These are phyloP conservation scores for Microplitis mediator DNA, from an alignment of 1,140 invertebrate genomes.

Conservation along the genomic window DNA sequence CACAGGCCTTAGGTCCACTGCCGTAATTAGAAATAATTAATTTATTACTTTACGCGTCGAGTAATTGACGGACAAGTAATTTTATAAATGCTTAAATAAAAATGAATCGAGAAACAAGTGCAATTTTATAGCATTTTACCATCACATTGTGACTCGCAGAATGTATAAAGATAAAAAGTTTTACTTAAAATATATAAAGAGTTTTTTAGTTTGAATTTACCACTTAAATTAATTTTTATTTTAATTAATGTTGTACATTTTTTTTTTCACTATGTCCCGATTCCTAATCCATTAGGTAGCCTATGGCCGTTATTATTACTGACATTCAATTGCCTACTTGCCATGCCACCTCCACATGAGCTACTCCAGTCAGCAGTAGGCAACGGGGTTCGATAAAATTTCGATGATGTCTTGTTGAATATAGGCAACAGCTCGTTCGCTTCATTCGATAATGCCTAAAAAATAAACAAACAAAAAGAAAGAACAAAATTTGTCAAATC, in stretches of 20 bases:
- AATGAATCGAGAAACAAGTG: no score
- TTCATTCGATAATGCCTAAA: slow-evolving; percentile 88
- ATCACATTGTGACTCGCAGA: background rate
- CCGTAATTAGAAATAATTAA: no score
- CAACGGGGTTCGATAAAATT: slow-evolving; percentile 82
- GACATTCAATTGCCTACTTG: slow-evolving; percentile 52
- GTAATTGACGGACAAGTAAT: no score
- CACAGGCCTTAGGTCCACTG: no score
- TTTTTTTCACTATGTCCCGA: slow-evolving; percentile 46
- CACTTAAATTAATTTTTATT: background rate
- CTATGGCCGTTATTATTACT: slow-evolving; percentile 50
- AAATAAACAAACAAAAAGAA: slow-evolving; percentile 28
- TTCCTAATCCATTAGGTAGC: slow-evolving; percentile 48
- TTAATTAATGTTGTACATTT: background rate
- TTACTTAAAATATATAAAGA: background rate
- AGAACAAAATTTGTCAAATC: background rate
- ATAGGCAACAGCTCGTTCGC: slow-evolving; percentile 95
- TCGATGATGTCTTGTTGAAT: slow-evolving; percentile 93
- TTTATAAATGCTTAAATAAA: no score
- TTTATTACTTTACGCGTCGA: no score
- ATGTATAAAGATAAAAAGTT: slow-evolving; percentile 13
- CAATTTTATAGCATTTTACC: no score
- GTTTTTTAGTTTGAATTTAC: background rate
- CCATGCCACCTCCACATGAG: slow-evolving; percentile 58
- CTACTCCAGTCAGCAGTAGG: slow-evolving; percentile 88